A percentile compares a stretch with the other conserved stretches of the same genome.
These are phyloP conservation scores for Ceratotherium simum DNA, from an alignment of 2,113 vertebrate genomes.

Conservation along the genomic window DNA sequence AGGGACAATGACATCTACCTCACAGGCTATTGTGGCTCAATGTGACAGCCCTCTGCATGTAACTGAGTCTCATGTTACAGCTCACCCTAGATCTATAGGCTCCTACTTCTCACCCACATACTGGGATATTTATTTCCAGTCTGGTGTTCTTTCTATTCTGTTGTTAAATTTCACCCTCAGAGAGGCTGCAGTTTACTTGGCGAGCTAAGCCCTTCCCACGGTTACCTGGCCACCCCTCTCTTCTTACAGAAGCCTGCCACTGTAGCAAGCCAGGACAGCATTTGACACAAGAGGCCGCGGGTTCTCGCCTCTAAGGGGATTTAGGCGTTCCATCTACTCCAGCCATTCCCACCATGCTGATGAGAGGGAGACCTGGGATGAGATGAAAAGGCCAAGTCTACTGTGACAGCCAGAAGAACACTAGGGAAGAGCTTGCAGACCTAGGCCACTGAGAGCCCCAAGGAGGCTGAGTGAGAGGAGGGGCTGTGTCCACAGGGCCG, in stretches of 20 bases:
- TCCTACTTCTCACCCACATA: neutral
- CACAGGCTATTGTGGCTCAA: neutral
- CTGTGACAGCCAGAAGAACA: neutral
- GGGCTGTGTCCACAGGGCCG: neutral
- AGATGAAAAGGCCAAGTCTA: neutral
- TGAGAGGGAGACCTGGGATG: rapidly evolving
- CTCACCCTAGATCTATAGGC: neutral
- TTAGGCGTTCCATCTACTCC: neutral
- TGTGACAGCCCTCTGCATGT: neutral
- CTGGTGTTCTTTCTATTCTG: neutral
- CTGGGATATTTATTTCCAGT: neutral
- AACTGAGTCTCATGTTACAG: neutral
- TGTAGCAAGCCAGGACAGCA: neutral
- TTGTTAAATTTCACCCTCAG: neutral
- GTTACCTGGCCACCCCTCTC: neutral
- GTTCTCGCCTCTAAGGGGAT: neutral
- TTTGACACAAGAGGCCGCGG: neutral
- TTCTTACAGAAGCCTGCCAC: neutral
- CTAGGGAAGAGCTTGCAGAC: neutral
- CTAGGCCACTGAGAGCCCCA: neutral
- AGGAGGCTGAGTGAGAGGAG: neutral
- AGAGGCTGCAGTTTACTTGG: neutral
- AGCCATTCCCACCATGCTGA: neutral
- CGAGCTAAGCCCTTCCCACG: neutral
- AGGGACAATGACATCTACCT: neutral